These are phyloP conservation scores for Indri indri DNA, from an alignment of 2,113 vertebrate species.

Conservation along the genomic window DNA sequence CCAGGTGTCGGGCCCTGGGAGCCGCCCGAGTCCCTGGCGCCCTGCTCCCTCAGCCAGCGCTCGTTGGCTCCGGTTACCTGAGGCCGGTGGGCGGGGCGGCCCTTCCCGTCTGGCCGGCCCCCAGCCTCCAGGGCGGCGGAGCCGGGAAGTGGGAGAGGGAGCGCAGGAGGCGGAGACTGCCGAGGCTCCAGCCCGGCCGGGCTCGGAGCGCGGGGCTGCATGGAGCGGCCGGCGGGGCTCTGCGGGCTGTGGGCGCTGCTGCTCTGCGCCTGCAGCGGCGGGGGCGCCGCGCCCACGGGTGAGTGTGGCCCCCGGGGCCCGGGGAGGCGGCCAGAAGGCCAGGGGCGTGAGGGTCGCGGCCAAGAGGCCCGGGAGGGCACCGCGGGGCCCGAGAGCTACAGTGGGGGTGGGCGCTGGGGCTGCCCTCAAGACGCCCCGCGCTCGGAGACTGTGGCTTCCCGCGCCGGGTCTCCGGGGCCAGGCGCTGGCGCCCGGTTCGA, in stretches of 20 bases:
- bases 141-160: conserved; percentile 74
- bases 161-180: conserved; percentile 63
- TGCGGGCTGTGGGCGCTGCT: conserved; percentile 65
- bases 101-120: conserved; percentile 68
- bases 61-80: conserved; percentile 57
- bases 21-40: neutral
- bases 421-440: accelerated
- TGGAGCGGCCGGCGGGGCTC: conserved; percentile 62
- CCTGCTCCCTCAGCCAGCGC: neutral
- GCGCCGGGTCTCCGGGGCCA: neutral
- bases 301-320: neutral
- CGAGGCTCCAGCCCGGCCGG: conserved; percentile 10
- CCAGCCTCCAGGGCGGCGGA: neutral
- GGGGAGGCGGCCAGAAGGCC: neutral
- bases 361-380: neutral
- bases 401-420: neutral
- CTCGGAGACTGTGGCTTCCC: neutral
- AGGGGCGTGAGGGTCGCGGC: neutral
- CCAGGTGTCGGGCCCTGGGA: neutral
- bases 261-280: neutral
- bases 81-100: conserved; percentile 64
- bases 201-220: conserved; percentile 54
- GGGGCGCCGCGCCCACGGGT: conserved; percentile 26
- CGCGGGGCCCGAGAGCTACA: neutral
- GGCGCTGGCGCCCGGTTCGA: neutral